phyloP scores from a whole-genome alignment of 1,140 invertebrate species.

The Metopolophium dirhodum region DNA sequence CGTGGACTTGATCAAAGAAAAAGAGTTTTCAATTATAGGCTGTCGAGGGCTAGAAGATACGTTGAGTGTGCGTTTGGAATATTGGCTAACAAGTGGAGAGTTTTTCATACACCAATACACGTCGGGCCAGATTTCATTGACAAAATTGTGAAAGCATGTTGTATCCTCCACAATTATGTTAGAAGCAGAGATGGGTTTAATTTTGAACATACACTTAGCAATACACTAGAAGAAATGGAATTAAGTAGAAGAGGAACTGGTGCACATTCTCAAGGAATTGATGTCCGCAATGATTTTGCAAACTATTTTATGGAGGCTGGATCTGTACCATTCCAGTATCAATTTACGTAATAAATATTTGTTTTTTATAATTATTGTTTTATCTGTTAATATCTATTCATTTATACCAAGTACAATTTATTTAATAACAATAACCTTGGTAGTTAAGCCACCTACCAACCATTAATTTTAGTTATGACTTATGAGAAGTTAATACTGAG shows the following conservation, averaged over 20 bases:
- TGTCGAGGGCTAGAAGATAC: constrained; percentile 62
- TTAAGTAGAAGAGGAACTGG: background rate
- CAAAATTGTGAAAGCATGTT: constrained; percentile 59
- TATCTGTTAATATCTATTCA: no score
- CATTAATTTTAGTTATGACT: no score
- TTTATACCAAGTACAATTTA: no score
- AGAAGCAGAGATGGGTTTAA: constrained; percentile 58
- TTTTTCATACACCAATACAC: constrained; percentile 61
- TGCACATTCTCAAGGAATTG: background rate
- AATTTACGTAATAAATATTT: background rate
- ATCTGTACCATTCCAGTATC: constrained; percentile 14
- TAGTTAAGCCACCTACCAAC: no score
- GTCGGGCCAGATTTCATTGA: constrained; percentile 58
- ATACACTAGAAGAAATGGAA: constrained; percentile 57
- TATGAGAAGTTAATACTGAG: no score
- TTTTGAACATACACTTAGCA: constrained; percentile 58
- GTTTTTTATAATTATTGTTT: no score
- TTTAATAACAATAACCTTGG: no score
- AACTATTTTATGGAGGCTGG: background rate
- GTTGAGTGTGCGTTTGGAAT: constrained; percentile 65
- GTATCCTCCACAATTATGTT: constrained; percentile 58
- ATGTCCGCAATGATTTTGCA: background rate
- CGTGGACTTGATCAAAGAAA: constrained; percentile 58
- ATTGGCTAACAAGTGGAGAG: constrained; percentile 60
- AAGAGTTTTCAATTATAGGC: constrained; percentile 65